Percentiles rank a stretch among this genome's conserved stretches.
Conservation (phyloP, 2,888 invertebrate species). For the Allophyes oxyacanthae region DNA sequence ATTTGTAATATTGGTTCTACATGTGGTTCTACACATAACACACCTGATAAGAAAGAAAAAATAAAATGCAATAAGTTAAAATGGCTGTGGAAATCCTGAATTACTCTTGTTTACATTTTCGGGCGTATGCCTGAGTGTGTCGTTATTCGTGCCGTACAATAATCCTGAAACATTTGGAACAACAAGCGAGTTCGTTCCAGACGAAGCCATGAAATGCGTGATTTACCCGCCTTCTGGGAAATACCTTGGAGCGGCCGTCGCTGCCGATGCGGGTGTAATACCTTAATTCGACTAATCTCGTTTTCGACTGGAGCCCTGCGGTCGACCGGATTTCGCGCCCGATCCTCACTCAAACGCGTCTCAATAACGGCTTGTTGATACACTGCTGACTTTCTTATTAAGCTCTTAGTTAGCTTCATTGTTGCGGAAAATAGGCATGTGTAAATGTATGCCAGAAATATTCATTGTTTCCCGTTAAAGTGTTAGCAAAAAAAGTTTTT, state of each 20-base stretch:
- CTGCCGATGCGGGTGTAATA: constrained; percentile 79
- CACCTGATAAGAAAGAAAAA: constrained; percentile 23
- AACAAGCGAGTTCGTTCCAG: constrained; percentile 63
- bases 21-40: too few species aligned
- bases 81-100: constrained; percentile 27
- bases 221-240: constrained; percentile 84
- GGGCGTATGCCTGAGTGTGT: constrained; percentile 16
- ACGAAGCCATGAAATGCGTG: constrained; percentile 80
- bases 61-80: constrained; percentile 20
- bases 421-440: constrained; percentile 11
- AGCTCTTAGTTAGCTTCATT: constrained; percentile 40
- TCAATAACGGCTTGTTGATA: constrained; percentile 54
- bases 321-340: constrained; percentile 58
- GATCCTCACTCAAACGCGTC: constrained; percentile 61
- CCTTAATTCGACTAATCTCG: constrained; percentile 84
- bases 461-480: constrained; percentile 13
- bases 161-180: constrained; percentile 48
- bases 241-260: constrained; percentile 73
- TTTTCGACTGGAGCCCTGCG: constrained; percentile 70
- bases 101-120: constrained; percentile 41
- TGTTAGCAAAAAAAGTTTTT: constrained; percentile 45
- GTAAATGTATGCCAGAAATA: constrained; percentile 1
- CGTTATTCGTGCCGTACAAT: constrained; percentile 30
- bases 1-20: constrained; percentile 12
- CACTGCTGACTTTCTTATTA: constrained; percentile 53